Conservation (phyloP, 2,797 vertebrate genomes). For the Smutsia gigantea region DNA sequence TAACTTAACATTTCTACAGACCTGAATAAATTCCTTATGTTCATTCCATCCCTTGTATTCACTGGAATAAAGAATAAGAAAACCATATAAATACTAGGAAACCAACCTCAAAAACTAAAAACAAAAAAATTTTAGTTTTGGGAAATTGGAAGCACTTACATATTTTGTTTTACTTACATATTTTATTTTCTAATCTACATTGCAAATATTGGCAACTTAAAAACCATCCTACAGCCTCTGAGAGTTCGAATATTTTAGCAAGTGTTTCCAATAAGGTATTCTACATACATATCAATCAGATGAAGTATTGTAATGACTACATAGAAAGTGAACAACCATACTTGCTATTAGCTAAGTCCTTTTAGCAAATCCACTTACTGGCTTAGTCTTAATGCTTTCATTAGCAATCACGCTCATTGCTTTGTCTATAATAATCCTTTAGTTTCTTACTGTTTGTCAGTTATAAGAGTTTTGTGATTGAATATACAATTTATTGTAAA, state of each 20-base stretch:
- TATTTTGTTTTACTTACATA: not conserved
- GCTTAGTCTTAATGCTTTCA: not conserved
- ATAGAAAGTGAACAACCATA: not conserved
- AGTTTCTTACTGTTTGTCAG: not conserved
- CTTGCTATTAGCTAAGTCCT: not conserved
- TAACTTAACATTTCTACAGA: slow-evolving; percentile 81
- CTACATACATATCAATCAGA: not conserved
- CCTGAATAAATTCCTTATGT: slow-evolving; percentile 72
- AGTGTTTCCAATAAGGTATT: not conserved
- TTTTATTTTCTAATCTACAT: not conserved
- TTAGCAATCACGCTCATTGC: not conserved
- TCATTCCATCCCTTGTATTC: slow-evolving; percentile 53
- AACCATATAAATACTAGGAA: slow-evolving; percentile 63
- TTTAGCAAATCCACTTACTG: not conserved
- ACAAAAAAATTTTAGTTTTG: not conserved
- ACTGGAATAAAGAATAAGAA: slow-evolving; percentile 78
- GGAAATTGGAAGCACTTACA: not conserved
- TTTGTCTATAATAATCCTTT: not conserved
- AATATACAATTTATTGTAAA: not conserved
- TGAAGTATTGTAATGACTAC: not conserved
- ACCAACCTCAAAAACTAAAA: slow-evolving; percentile 38
- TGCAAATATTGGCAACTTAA: not conserved
- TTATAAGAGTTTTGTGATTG: not conserved
- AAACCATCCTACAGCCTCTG: not conserved
- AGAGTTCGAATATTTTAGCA: not conserved